A percentile compares a stretch with the other conserved stretches of the same genome.
phyloP scores from a whole-genome alignment of 1,140 invertebrate species.

The Vanessa tameamea region DNA sequence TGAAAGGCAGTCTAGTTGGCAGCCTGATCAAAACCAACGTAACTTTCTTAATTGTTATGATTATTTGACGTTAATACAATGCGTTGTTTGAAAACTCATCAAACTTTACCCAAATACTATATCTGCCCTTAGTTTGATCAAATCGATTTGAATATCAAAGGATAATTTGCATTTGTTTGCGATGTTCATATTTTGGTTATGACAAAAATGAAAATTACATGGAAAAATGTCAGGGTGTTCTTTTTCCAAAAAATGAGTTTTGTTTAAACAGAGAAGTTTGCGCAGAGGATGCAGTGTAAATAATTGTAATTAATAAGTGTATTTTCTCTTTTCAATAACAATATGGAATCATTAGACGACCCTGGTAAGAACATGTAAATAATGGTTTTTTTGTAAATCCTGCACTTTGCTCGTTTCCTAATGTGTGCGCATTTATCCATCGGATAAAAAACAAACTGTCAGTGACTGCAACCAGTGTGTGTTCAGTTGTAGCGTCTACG shows the following conservation, averaged over 20 bases:
- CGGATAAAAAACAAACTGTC: slow-evolving; percentile 9
- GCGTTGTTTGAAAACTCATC: slow-evolving; percentile 33
- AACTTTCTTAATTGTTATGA: slow-evolving; percentile 21
- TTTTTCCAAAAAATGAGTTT: too few species aligned
- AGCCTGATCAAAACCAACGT: slow-evolving; percentile 13
- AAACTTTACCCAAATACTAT: slow-evolving; percentile 33
- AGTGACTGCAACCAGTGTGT: slow-evolving; percentile 30
- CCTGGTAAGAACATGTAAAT: slow-evolving; percentile 66
- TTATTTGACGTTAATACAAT: slow-evolving; percentile 25
- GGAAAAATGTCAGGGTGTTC: too few species aligned
- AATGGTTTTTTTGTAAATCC: slow-evolving; percentile 40
- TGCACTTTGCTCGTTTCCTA: slow-evolving; percentile 42
- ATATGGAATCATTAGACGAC: slow-evolving; percentile 69
- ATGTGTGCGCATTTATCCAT: slow-evolving; percentile 29
- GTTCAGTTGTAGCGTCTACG: slow-evolving; percentile 36
- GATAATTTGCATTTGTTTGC: slow-evolving; percentile 20
- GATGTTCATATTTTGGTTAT: background rate
- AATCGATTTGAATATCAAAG: slow-evolving; percentile 25
- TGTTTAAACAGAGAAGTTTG: background rate
- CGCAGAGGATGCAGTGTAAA: slow-evolving; percentile 21
- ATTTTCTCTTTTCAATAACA: slow-evolving; percentile 73
- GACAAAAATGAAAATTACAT: too few species aligned
- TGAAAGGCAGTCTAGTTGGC: slow-evolving; percentile 4
- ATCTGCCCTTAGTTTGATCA: slow-evolving; percentile 14
- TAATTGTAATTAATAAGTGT: slow-evolving; percentile 55